Evolutionary conservation across 2,113 vertebrate genomes (phyloP).

Genomic region (Piprites chloris): DNA sequence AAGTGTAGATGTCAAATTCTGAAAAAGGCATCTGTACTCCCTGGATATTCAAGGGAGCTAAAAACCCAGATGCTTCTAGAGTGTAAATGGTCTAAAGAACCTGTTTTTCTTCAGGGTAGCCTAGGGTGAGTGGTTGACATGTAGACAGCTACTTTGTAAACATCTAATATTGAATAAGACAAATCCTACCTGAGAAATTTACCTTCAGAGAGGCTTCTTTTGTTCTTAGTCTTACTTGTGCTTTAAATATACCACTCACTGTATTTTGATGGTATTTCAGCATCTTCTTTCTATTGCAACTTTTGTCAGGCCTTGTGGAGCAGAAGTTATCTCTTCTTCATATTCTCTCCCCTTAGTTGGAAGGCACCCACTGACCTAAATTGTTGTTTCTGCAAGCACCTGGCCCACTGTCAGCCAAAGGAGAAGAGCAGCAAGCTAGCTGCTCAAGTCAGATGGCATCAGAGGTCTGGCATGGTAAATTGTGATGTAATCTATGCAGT

Average conservation of each 20-base stretch:
- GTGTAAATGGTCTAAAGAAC: background rate
- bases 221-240: background rate
- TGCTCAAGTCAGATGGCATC: background rate
- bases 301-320: background rate
- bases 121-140: background rate
- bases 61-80: background rate
- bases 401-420: background rate
- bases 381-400: background rate
- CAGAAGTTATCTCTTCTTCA: background rate
- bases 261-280: background rate
- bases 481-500: background rate
- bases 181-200: background rate
- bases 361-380: background rate
- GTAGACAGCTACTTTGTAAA: background rate
- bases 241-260: background rate
- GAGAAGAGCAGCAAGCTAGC: background rate
- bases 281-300: background rate
- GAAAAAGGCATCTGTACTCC: background rate
- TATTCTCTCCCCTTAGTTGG: background rate
- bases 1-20: background rate
- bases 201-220: background rate
- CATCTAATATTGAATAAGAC: background rate
- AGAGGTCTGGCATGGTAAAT: background rate
- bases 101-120: background rate
- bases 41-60: background rate